These are phyloP conservation scores for Cottoperca gobio DNA, from an alignment of 2,797 vertebrate species.

Conservation along the genomic window DNA sequence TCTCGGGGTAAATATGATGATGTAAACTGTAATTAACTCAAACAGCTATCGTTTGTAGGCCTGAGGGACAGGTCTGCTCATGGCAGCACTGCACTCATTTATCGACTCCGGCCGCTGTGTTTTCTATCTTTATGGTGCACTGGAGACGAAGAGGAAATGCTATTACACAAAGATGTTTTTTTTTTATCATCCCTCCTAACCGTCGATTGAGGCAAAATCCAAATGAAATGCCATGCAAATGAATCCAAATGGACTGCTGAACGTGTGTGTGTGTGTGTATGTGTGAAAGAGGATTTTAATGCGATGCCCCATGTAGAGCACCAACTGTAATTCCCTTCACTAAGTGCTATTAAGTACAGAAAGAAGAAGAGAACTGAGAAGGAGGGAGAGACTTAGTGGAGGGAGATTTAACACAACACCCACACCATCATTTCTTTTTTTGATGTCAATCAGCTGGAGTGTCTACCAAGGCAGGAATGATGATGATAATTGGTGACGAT, in stretches of 20 bases:
- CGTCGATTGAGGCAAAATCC: conserved; percentile 70
- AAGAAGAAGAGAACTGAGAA: conserved; percentile 60
- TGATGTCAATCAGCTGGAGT: conserved; percentile 69
- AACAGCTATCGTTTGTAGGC: conserved; percentile 79
- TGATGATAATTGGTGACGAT: conserved; percentile 65
- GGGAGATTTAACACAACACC: conserved; percentile 66
- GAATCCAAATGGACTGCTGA: conserved; percentile 75
- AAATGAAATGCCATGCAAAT: conserved; percentile 81
- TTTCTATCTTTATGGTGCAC: conserved; percentile 75
- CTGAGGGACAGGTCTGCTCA: conserved; percentile 74
- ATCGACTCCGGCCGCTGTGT: conserved; percentile 68
- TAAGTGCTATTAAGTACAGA: conserved; percentile 73
- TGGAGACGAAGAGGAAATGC: conserved; percentile 76
- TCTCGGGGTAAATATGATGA: conserved; percentile 83
- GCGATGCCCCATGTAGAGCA: conserved; percentile 75
- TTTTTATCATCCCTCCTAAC: conserved; percentile 53
- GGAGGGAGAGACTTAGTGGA: conserved; percentile 50
- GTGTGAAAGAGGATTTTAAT: conserved; percentile 73
- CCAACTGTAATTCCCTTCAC: conserved; percentile 70
- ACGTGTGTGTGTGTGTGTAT: conserved; percentile 41
- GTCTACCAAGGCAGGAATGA: conserved; percentile 54
- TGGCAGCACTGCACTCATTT: conserved; percentile 74
- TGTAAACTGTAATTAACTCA: conserved; percentile 84
- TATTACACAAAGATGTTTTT: conserved; percentile 76
- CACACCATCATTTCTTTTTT: conserved; percentile 60